Evolutionary conservation across 2,113 vertebrate species (phyloP).

Genomic region (Hydrochoerus hydrochaeris): DNA sequence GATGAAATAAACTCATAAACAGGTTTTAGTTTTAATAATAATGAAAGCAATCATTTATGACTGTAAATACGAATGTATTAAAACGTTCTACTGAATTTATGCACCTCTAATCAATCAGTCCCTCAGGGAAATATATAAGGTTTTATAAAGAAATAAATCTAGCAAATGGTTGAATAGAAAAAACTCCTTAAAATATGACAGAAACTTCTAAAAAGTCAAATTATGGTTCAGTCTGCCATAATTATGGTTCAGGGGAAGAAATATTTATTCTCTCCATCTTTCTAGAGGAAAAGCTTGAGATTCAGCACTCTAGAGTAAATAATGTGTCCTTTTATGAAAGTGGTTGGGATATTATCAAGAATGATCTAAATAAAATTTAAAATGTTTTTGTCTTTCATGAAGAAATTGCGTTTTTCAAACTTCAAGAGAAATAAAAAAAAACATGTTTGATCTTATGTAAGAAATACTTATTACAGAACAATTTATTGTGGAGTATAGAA

Average conservation of each 20-base stretch:
- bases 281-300: neutral
- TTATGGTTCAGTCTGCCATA: neutral
- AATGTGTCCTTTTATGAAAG: neutral
- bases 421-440: conserved; percentile 27
- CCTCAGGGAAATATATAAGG: neutral
- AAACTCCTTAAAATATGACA: neutral
- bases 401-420: neutral
- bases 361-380: neutral
- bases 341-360: neutral
- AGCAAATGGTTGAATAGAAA: neutral
- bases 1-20: neutral
- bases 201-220: neutral
- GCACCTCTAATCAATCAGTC: neutral
- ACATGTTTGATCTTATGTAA: neutral
- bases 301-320: neutral
- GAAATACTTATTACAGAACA: neutral
- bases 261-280: neutral
- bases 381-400: neutral
- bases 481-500: neutral
- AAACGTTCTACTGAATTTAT: neutral
- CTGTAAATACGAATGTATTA: neutral
- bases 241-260: too few relatives aligned
- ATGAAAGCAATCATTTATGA: neutral
- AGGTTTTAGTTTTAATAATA: neutral
- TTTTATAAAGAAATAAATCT: neutral